These are phyloP conservation scores for Psylliodes chrysocephalus DNA, from an alignment of 2,888 invertebrate genomes.

Conservation along the genomic window DNA sequence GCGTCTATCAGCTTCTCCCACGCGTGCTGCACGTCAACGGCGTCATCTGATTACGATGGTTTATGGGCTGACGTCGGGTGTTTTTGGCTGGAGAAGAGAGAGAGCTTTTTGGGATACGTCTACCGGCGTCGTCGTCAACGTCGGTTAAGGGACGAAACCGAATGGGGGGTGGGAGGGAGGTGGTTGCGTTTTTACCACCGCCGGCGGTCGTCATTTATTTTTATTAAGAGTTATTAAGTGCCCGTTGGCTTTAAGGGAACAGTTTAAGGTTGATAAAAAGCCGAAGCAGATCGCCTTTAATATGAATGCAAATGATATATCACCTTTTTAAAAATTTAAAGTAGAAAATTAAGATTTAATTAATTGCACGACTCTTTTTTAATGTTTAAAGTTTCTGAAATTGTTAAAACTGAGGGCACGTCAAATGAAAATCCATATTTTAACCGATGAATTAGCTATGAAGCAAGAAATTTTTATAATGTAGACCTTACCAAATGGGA, in stretches of 20 bases:
- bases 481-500: too few relatives aligned
- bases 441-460: too few relatives aligned
- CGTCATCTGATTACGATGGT: constrained; percentile 50
- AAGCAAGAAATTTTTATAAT: too few relatives aligned
- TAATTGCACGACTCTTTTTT: too few relatives aligned
- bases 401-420: too few relatives aligned
- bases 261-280: not conserved
- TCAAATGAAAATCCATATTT: too few relatives aligned
- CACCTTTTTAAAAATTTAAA: too few relatives aligned
- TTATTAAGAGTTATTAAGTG: constrained; percentile 32
- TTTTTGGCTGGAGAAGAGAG: constrained; percentile 20
- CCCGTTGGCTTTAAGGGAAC: constrained; percentile 15
- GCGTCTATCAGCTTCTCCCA: constrained; percentile 47
- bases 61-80: constrained; percentile 41
- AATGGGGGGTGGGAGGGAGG: not conserved
- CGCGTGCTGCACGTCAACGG: constrained; percentile 50
- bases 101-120: constrained; percentile 16
- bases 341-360: too few relatives aligned
- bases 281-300: too few relatives aligned
- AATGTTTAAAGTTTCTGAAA: too few relatives aligned
- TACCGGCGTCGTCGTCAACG: constrained; percentile 5
- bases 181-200: constrained; percentile 16
- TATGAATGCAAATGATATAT: too few relatives aligned
- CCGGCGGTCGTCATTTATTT: constrained; percentile 22
- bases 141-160: not conserved